Conservation (phyloP, 2,797 vertebrate genomes). For the Poliocrania exsul region DNA sequence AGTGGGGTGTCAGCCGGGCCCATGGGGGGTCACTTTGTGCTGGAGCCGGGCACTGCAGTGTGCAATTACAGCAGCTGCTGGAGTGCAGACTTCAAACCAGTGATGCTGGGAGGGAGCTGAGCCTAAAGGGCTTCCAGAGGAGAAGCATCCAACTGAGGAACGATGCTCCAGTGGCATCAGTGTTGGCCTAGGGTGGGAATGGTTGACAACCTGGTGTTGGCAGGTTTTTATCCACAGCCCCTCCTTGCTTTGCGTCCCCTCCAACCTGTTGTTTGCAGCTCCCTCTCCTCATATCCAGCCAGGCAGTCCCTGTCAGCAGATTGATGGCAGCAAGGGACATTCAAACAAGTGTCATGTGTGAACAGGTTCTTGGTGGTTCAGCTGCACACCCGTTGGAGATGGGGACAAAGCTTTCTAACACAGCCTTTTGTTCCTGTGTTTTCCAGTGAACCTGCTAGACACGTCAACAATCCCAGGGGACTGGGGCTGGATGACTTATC, state of each 20-base stretch:
- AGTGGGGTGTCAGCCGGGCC: not conserved
- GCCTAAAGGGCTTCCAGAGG: not conserved
- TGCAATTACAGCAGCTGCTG: not conserved
- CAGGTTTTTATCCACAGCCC: not conserved
- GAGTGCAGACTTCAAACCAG: not conserved
- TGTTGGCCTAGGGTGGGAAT: not conserved
- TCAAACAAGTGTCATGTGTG: not conserved
- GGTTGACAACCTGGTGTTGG: not conserved
- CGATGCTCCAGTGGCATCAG: rapidly evolving
- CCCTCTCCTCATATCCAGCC: not conserved
- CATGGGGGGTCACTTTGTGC: not conserved
- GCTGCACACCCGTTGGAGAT: not conserved
- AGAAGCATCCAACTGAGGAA: not conserved
- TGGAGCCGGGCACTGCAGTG: not conserved
- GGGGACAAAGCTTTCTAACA: not conserved
- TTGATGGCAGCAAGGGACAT: not conserved
- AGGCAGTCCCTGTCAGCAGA: not conserved
- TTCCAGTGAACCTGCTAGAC: conserved; percentile 84
- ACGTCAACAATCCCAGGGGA: conserved; percentile 78
- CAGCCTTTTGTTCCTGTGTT: conserved; percentile 32
- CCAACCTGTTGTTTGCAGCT: not conserved
- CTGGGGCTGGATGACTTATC: conserved; percentile 85
- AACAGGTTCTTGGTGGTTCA: not conserved
- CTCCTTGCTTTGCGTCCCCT: not conserved
- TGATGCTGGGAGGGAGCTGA: not conserved